These are phyloP conservation scores for Drosophila mojavensis DNA, from an alignment of 1,140 invertebrate species.

Conservation along the genomic window DNA sequence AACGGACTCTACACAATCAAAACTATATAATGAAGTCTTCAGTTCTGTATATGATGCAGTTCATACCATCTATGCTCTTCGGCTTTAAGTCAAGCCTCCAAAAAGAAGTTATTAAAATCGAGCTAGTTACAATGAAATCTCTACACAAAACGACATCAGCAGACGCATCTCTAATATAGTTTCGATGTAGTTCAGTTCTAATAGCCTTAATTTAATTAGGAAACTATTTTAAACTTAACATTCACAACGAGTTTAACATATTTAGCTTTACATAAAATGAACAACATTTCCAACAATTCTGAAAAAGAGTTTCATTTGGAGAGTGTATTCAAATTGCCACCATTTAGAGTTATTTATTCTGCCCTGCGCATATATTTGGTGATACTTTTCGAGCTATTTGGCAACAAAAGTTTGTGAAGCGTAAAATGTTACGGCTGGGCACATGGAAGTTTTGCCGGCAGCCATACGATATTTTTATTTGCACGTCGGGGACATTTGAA, in stretches of 20 bases:
- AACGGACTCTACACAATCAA: no score
- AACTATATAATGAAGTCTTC: background rate
- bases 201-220: no score
- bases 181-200: no score
- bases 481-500: conserved; percentile 65
- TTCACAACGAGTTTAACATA: no score
- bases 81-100: background rate
- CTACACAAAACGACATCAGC: no score
- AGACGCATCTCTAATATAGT: no score
- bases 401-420: conserved; percentile 58
- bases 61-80: background rate
- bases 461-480: conserved; percentile 72
- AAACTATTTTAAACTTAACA: no score
- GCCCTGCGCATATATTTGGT: background rate
- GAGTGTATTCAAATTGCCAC: background rate
- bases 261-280: no score
- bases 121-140: no score
- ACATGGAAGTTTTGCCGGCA: conserved; percentile 11
- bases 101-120: background rate
- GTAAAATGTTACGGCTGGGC: conserved; percentile 58
- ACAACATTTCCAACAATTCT: no score
- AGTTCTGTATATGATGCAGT: no score
- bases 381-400: conserved; percentile 19
- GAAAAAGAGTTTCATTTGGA: background rate
- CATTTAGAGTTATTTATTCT: background rate